phyloP scores from a whole-genome alignment of 1,140 invertebrate genomes.

The Mya arenaria region DNA sequence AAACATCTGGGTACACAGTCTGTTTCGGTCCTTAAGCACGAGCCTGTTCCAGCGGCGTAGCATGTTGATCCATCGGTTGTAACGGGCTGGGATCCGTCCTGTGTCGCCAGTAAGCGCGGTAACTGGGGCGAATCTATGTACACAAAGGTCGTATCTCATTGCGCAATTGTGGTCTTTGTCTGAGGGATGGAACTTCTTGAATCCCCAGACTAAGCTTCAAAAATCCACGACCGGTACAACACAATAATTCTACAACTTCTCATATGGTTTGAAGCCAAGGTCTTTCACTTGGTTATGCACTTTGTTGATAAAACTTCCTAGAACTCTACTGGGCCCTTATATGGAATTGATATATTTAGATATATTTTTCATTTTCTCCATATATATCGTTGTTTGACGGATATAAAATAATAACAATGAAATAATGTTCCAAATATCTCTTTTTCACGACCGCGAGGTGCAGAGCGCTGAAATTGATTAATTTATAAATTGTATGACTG shows the following conservation, averaged over 20 bases:
- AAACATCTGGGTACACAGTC: neutral
- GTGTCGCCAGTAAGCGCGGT: neutral
- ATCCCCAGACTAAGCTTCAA: neutral
- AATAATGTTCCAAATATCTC: no score
- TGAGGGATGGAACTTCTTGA: neutral
- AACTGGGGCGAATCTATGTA: slow-evolving; percentile 21
- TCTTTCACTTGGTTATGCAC: no score
- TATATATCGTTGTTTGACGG: no score
- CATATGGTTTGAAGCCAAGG: no score
- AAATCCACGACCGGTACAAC: slow-evolving; percentile 10
- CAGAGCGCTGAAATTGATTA: no score
- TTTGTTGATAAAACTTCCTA: no score
- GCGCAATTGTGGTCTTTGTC: slow-evolving; percentile 10
- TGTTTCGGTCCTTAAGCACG: neutral
- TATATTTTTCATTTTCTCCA: no score
- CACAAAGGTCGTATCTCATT: slow-evolving; percentile 4
- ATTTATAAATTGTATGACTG: no score
- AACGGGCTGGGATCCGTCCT: neutral
- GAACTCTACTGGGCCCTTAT: no score
- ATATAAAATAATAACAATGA: no score
- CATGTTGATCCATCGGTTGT: slow-evolving; percentile 12
- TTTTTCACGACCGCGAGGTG: no score
- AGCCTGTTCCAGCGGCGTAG: slow-evolving; percentile 8
- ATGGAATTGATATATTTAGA: no score
- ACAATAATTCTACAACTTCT: neutral